phyloP scores from a whole-genome alignment of 2,888 invertebrate genomes.

The Scrobipalpa costella region DNA sequence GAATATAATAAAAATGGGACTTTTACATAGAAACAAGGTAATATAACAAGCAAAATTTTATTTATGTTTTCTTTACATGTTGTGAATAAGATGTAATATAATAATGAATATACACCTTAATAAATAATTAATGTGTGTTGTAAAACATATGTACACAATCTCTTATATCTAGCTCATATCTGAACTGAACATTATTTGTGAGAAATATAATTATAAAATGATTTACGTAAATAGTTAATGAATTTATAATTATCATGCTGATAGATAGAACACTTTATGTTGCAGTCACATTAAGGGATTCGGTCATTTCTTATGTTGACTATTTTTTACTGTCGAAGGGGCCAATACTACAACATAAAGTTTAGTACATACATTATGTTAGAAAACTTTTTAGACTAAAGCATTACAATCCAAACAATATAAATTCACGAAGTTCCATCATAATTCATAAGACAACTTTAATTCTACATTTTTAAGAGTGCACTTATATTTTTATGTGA shows the following conservation, averaged over 20 bases:
- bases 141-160: slow-evolving; percentile 62
- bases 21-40: background rate
- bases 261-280: slow-evolving; percentile 13
- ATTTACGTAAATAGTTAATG: slow-evolving; percentile 24
- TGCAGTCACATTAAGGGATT: slow-evolving; percentile 20
- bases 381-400: background rate
- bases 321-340: background rate
- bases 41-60: slow-evolving; percentile 72
- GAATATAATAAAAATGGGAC: background rate
- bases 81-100: slow-evolving; percentile 60
- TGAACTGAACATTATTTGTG: slow-evolving; percentile 29
- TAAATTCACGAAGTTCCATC: slow-evolving; percentile 22
- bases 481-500: slow-evolving; percentile 48
- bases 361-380: background rate
- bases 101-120: slow-evolving; percentile 61
- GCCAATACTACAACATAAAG: slow-evolving; percentile 1
- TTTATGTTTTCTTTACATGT: slow-evolving; percentile 63
- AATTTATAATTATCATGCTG: background rate
- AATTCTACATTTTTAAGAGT: slow-evolving; percentile 43
- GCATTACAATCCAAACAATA: background rate
- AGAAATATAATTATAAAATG: background rate
- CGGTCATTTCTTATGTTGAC: slow-evolving; percentile 3
- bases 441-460: slow-evolving; percentile 33
- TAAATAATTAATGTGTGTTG: slow-evolving; percentile 52
- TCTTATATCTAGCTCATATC: slow-evolving; percentile 7